These are phyloP conservation scores for Muntiacus muntjak DNA, from an alignment of 2,113 vertebrate genomes.

Conservation along the genomic window DNA sequence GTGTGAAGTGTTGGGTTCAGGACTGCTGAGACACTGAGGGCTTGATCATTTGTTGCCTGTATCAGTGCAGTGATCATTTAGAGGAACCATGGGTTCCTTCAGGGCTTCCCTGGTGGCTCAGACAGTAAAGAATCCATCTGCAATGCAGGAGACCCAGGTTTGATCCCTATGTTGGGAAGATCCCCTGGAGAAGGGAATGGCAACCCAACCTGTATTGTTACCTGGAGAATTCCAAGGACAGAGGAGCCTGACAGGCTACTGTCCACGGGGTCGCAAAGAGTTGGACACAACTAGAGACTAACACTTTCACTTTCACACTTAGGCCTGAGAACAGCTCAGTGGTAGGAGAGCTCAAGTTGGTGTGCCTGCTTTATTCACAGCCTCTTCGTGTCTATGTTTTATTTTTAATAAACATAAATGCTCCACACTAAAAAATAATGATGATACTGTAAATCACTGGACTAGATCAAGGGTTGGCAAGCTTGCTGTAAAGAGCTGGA, in stretches of 20 bases:
- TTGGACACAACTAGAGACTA: not conserved
- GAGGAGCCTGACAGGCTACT: not conserved
- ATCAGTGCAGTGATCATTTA: not conserved
- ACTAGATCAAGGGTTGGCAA: not conserved
- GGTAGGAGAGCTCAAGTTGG: not conserved
- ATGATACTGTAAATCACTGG: not conserved
- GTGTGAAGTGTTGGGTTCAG: too few species aligned
- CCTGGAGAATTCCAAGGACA: not conserved
- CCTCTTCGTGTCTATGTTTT: not conserved
- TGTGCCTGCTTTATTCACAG: not conserved
- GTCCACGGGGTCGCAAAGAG: not conserved
- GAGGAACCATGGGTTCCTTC: not conserved
- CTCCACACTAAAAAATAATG: not conserved
- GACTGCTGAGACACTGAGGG: not conserved
- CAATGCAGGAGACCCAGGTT: not conserved
- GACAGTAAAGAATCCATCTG: not conserved
- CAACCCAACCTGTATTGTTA: not conserved
- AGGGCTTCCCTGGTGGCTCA: not conserved
- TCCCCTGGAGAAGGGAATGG: not conserved
- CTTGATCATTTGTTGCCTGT: not conserved
- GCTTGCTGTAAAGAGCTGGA: not conserved
- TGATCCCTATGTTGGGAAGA: not conserved
- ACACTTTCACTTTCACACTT: not conserved
- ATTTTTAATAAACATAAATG: not conserved
- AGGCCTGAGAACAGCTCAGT: accelerated